phyloP scores from a whole-genome alignment of 2,888 invertebrate genomes.

The Hydrotaea diabolus region DNA sequence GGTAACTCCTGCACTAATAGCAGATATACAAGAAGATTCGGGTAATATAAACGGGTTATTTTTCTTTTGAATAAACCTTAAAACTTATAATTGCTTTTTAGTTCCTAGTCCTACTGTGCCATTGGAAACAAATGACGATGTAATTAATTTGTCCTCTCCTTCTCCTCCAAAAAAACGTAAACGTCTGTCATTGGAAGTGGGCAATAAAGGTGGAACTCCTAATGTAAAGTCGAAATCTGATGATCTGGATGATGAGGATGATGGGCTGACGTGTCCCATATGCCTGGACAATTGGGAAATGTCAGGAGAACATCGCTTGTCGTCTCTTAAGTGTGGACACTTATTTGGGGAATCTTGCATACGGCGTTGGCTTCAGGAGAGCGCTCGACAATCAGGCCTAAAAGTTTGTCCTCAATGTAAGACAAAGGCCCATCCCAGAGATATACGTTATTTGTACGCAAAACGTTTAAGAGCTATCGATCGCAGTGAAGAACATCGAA shows the following conservation, averaged over 20 bases:
- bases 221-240: constrained; percentile 76
- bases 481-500: constrained; percentile 87
- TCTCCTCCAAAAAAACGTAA: constrained; percentile 77
- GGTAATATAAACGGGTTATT: neutral
- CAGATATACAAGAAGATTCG: neutral
- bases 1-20: neutral
- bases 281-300: constrained; percentile 94
- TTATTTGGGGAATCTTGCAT: constrained; percentile 91
- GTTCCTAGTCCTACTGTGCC: constrained; percentile 34
- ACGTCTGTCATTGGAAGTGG: constrained; percentile 71
- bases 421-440: constrained; percentile 84
- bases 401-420: constrained; percentile 95
- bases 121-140: constrained; percentile 36
- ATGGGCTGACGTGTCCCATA: constrained; percentile 90
- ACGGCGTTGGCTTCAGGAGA: constrained; percentile 80
- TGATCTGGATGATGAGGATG: constrained; percentile 82
- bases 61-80: neutral
- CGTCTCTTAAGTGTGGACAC: constrained; percentile 95
- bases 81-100: neutral
- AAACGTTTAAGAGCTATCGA: constrained; percentile 89
- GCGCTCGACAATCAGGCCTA: constrained; percentile 75
- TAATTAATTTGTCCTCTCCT: constrained; percentile 69
- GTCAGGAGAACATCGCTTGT: constrained; percentile 91
- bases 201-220: constrained; percentile 70
- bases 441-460: constrained; percentile 90